A percentile compares a stretch with the other conserved stretches of the same genome.
phyloP scores from a whole-genome alignment of 2,797 vertebrate species.

The Epinephelus awoara region DNA sequence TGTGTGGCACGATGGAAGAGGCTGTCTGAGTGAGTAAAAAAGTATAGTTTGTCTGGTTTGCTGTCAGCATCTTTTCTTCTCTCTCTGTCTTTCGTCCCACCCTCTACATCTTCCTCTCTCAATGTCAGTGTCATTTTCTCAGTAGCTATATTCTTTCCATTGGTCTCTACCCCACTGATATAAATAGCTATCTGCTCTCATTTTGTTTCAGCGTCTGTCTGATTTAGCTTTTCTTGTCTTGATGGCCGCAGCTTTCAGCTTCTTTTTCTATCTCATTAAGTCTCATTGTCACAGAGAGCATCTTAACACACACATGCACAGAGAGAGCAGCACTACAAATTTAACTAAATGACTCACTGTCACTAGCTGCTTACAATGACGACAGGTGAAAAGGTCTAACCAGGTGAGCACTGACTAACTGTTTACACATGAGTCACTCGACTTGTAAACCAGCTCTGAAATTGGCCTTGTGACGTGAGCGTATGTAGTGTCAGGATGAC shows the following conservation, averaged over 20 bases:
- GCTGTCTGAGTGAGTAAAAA: slow-evolving; percentile 37
- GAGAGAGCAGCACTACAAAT: slow-evolving; percentile 15
- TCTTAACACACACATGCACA: background rate
- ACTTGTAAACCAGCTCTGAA: background rate
- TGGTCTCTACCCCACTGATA: slow-evolving; percentile 35
- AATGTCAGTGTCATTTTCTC: slow-evolving; percentile 14
- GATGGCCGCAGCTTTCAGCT: slow-evolving; percentile 23
- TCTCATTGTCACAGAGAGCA: slow-evolving; percentile 14
- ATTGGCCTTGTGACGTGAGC: background rate
- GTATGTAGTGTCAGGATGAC: background rate
- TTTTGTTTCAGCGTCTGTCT: slow-evolving; percentile 32
- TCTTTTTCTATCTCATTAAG: slow-evolving; percentile 44
- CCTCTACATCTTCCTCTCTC: slow-evolving; percentile 12
- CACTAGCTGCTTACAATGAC: background rate
- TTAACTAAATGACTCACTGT: slow-evolving; percentile 23
- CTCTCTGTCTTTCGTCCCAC: slow-evolving; percentile 20
- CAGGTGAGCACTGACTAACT: background rate
- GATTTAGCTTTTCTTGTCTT: slow-evolving; percentile 19
- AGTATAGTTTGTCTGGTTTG: slow-evolving; percentile 30
- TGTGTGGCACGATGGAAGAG: slow-evolving; percentile 35
- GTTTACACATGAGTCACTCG: slow-evolving; percentile 22
- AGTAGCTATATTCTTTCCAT: slow-evolving; percentile 13
- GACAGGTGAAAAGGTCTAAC: slow-evolving; percentile 10
- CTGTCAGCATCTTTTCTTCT: slow-evolving; percentile 33
- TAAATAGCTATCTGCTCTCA: slow-evolving; percentile 46